Base-by-base conservation (phyloP, 1,140 invertebrate species). In the Hyposmocoma kahamanoa region DNA sequence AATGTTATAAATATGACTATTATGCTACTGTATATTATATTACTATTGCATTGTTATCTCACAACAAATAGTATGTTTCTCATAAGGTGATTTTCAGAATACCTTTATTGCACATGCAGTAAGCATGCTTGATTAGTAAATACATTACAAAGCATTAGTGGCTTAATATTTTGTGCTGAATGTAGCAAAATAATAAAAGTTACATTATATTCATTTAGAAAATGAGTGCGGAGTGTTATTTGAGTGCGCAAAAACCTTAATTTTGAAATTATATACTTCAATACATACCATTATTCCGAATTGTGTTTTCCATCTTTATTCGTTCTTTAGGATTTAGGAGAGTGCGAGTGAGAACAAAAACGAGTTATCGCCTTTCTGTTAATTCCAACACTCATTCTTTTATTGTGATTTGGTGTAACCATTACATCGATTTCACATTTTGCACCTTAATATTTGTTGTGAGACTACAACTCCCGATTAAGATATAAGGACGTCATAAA, bases 381-480 rank as follows among this genome's bases (percentile, higher is more conserved):
- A 83, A 83, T 83, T 83, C 70, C 77, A 83, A 82, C 82, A 85
- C 78, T 85, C 76, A 83, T 83, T 83, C 74, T 77, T 83, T 85
- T 79, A 85, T 85, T 85, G 66, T 71, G 68, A 72, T 77, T 81
- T 81, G 71, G 74, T 82, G 78, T 75, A 66, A 66, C 67, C 64
- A 77, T 74, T 70, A 71, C 57, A 76, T 57, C 57, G 36, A 59
- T 44, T 55, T 61, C 61, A 73, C 59, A 68, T 50, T 69, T 58
- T 68, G 53, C 58, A 53, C 53, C 75, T 85, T 87, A 80, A 68
- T 87, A 87, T 87, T 87, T 87, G 86, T 86, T 87, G 86, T 87
- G 86, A 87, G 86, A 87, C 64, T 82, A 69, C 68, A 68, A 67
- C 68, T 60, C 67, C 42, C 51, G 52, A 50, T 62, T 57, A 60